phyloP scores from a whole-genome alignment of 1,140 invertebrate genomes.

The Sweltsa coloradensis region DNA sequence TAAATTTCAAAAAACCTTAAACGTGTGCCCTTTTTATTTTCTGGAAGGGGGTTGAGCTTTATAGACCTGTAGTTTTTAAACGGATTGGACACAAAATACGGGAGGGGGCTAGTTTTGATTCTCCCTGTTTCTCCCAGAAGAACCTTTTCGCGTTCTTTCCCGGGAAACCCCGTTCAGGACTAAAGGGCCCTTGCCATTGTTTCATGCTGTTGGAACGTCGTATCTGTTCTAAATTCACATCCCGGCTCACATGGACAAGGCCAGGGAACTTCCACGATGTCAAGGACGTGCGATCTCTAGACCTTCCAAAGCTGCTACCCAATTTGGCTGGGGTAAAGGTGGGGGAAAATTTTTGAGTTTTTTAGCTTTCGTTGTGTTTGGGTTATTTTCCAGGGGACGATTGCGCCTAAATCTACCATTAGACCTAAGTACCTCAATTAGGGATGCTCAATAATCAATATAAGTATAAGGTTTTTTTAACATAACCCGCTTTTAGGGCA shows the following conservation, averaged over 20 bases:
- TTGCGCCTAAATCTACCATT: too few species aligned
- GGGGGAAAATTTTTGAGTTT: conserved; percentile 23
- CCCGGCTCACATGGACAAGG: conserved; percentile 78
- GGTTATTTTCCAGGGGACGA: too few species aligned
- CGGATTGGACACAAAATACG: too few species aligned
- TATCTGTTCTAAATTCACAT: conserved; percentile 90
- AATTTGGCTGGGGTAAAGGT: conserved; percentile 63
- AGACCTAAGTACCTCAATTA: too few species aligned
- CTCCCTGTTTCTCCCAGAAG: conserved; percentile 53
- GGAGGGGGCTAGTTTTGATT: too few species aligned
- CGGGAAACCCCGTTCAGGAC: conserved; percentile 79
- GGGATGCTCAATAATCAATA: too few species aligned
- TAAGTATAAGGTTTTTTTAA: too few species aligned
- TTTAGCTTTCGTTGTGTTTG: conserved; percentile 5
- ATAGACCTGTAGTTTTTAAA: too few species aligned
- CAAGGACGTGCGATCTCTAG: conserved; percentile 69
- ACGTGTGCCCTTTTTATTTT: too few species aligned
- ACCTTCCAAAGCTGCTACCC: conserved; percentile 71
- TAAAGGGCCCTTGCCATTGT: conserved; percentile 78
- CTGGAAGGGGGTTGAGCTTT: too few species aligned
- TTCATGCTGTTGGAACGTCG: conserved; percentile 87
- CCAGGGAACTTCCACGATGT: conserved; percentile 78
- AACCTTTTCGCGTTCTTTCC: conserved; percentile 71
- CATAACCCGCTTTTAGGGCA: too few species aligned
- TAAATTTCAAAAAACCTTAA: too few species aligned